These are phyloP conservation scores for Ypsolopha sequella DNA, from an alignment of 2,888 invertebrate species.

Conservation along the genomic window DNA sequence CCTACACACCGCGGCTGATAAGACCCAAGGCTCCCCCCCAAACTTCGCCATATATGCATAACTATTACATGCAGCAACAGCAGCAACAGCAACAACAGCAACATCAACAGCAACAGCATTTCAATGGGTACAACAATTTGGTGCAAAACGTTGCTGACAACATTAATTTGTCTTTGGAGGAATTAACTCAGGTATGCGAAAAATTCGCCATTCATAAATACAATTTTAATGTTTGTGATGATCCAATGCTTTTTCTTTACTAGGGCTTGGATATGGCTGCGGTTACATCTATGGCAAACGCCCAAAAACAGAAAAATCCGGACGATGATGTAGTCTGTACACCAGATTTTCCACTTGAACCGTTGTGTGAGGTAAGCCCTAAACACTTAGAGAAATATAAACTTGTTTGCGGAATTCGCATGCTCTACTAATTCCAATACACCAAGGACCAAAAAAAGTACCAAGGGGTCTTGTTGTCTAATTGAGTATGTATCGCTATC, in stretches of 20 bases:
- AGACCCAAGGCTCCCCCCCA: no score
- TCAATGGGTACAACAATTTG: conserved; percentile 34
- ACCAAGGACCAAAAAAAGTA: no score
- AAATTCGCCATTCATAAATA: conserved; percentile 9
- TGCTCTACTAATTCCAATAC: no score
- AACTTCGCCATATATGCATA: no score
- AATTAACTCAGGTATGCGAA: conserved; percentile 49
- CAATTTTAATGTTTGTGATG: background rate
- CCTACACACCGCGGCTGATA: no score
- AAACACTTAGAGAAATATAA: background rate
- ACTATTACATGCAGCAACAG: background rate
- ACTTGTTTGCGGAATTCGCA: background rate
- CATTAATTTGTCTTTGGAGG: conserved; percentile 59
- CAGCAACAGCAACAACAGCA: background rate
- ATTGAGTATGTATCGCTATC: no score
- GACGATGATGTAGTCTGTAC: conserved; percentile 71
- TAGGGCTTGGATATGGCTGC: conserved; percentile 57
- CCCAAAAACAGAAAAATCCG: conserved; percentile 26
- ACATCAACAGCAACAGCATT: conserved; percentile 10
- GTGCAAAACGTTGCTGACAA: conserved; percentile 32
- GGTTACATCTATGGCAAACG: conserved; percentile 20
- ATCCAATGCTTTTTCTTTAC: conserved; percentile 5
- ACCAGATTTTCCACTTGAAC: conserved; percentile 68
- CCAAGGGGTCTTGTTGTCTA: no score
- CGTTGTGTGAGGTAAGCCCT: conserved; percentile 49